A percentile compares a stretch with the other conserved stretches of the same genome.
phyloP scores from a whole-genome alignment of 2,888 invertebrate genomes.

The Idaea dimidiata region DNA sequence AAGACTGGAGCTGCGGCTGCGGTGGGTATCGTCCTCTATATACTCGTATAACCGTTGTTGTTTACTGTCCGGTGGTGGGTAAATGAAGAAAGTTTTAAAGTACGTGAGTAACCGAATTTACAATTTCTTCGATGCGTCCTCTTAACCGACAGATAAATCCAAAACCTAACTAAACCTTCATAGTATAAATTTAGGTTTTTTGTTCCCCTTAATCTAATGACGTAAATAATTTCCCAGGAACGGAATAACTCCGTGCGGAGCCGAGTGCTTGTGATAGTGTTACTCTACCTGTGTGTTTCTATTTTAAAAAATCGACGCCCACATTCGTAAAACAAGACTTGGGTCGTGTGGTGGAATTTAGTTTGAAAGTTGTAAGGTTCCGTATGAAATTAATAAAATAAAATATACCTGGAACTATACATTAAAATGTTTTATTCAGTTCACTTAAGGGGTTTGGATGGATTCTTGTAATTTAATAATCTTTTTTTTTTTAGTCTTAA shows the following conservation, averaged over 20 bases:
- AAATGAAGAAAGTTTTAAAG: too few relatives aligned
- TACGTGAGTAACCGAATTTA: too few relatives aligned
- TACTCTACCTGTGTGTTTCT: not conserved
- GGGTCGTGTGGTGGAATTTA: not conserved
- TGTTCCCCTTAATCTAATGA: not conserved
- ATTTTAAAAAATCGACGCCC: conserved; percentile 1
- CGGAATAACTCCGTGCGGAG: not conserved
- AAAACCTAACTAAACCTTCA: not conserved
- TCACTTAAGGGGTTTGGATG: too few relatives aligned
- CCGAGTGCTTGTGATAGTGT: not conserved
- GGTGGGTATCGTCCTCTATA: too few relatives aligned
- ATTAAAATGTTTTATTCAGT: too few relatives aligned
- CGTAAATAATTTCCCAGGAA: not conserved
- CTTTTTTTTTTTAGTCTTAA: too few relatives aligned
- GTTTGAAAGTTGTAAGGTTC: not conserved
- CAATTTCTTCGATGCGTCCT: too few relatives aligned
- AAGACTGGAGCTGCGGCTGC: too few relatives aligned
- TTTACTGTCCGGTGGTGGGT: too few relatives aligned
- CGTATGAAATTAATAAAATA: not conserved
- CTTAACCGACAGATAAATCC: not conserved
- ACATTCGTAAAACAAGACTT: not conserved
- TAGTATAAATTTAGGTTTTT: not conserved
- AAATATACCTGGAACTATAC: too few relatives aligned
- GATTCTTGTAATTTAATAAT: too few relatives aligned
- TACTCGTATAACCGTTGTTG: too few relatives aligned